Base-by-base conservation (phyloP, 2,113 vertebrate species). In the Pterocles gutturalis region DNA sequence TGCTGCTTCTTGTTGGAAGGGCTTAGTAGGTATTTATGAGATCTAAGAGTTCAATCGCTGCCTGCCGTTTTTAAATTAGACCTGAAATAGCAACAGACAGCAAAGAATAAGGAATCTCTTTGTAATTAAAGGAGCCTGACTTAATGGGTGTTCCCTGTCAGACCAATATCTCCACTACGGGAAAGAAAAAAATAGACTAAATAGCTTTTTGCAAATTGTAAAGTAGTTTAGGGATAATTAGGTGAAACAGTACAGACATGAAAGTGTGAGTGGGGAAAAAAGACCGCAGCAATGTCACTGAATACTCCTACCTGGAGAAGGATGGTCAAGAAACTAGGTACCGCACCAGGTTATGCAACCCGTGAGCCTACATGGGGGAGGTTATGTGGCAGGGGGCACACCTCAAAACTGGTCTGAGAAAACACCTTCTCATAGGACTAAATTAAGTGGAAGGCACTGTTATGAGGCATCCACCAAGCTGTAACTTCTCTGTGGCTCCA, bases 51-150 rank as follows among this genome's bases (percentile, higher is more conserved):
- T 96, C 80, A 88, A 11, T 92, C 88, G 92, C 70, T 96, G 92
- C 88, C 83, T 88, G 90, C 90, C 95, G 93, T 60, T 94, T 94
- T 89, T 91, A 96, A 95, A 93, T 95, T 91, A 83, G 41, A 43
- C 3, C 9, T 3, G 0, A 90, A 96, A 92, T 83, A 57, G 76
- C 26, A 80, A 66, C 69, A 95, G 58, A 85, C 60, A 92, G 43
- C 49, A 71, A 83, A 89, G 76, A 78, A 75, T 81, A 80, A 87
- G 64, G 77, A 75, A 83, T 66, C 19, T 66, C 71, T 83, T 76
- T 48, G 53, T 71, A 95, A 83, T 90, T 90, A 94, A 96, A 96
- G 92, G 75, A 77, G 28, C 51, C 67, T 80, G 51, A 62, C 55
- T 55, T 41, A 60, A 76, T 28, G 43, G 29, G 46, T 15, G 1